Percentiles rank a stretch among this genome's conserved stretches.
phyloP scores from a whole-genome alignment of 1,140 invertebrate genomes.

The Steinernema khuongi region DNA sequence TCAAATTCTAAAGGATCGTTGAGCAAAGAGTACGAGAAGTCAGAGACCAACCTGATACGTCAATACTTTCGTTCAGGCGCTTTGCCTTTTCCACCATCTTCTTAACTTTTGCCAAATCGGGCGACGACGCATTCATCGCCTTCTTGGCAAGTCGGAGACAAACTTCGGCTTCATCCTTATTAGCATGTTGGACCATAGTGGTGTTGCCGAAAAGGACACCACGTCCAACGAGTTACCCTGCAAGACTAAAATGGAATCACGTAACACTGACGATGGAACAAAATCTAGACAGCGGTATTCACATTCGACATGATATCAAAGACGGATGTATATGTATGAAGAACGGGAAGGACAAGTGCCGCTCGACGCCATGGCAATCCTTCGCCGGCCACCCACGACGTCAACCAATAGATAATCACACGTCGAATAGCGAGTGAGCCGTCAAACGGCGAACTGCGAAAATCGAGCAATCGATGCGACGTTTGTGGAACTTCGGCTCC shows the following conservation, averaged over 20 bases:
- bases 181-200: background rate
- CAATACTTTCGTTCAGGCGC: constrained; percentile 45
- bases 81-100: constrained; percentile 49
- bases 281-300: too few relatives aligned
- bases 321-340: background rate
- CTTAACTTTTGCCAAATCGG: constrained; percentile 44
- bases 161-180: background rate
- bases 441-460: background rate
- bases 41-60: constrained; percentile 45
- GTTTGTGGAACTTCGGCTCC: background rate
- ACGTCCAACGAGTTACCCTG: constrained; percentile 2
- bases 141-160: constrained; percentile 27
- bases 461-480: background rate
- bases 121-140: constrained; percentile 34
- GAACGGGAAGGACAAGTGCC: background rate
- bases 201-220: background rate
- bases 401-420: background rate
- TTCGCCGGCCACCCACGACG: background rate
- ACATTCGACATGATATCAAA: background rate
- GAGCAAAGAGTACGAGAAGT: background rate
- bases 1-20: background rate
- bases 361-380: background rate
- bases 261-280: background rate
- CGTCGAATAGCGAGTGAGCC: too few relatives aligned
- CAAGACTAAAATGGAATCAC: background rate